These are phyloP conservation scores for Antheraea mylitta DNA, from an alignment of 1,140 invertebrate species.

Conservation along the genomic window DNA sequence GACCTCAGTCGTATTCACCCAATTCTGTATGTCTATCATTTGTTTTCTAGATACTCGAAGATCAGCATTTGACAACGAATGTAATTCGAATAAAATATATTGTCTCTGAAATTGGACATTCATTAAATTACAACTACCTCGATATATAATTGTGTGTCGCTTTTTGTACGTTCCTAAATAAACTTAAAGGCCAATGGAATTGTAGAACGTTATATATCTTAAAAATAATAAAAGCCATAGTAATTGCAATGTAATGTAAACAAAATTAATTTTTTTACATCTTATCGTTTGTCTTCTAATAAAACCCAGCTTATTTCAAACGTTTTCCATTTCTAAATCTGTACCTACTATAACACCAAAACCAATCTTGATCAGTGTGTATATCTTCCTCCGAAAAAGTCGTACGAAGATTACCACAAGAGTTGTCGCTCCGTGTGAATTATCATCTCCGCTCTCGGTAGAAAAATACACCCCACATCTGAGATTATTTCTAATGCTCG, in stretches of 20 bases:
- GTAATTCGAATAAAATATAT: slow-evolving; percentile 66
- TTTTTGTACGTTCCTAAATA: background rate
- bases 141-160: slow-evolving; percentile 47
- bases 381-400: slow-evolving; percentile 8
- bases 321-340: slow-evolving; percentile 35
- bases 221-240: too few species aligned
- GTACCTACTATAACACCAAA: slow-evolving; percentile 19
- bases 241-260: too few species aligned
- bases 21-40: slow-evolving; percentile 71
- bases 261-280: too few species aligned
- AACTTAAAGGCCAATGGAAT: background rate
- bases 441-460: background rate
- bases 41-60: slow-evolving; percentile 69
- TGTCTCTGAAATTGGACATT: slow-evolving; percentile 52
- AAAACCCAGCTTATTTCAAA: slow-evolving; percentile 53
- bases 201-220: background rate
- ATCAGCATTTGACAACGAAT: slow-evolving; percentile 76
- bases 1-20: slow-evolving; percentile 53
- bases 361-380: slow-evolving; percentile 20
- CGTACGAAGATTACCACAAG: background rate
- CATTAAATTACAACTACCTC: too few species aligned
- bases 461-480: slow-evolving; percentile 12
- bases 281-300: slow-evolving; percentile 12
- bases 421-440: background rate
- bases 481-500: slow-evolving; percentile 67